Evolutionary conservation across 2,797 vertebrate genomes (phyloP).

Genomic region (Danio kyathit): DNA sequence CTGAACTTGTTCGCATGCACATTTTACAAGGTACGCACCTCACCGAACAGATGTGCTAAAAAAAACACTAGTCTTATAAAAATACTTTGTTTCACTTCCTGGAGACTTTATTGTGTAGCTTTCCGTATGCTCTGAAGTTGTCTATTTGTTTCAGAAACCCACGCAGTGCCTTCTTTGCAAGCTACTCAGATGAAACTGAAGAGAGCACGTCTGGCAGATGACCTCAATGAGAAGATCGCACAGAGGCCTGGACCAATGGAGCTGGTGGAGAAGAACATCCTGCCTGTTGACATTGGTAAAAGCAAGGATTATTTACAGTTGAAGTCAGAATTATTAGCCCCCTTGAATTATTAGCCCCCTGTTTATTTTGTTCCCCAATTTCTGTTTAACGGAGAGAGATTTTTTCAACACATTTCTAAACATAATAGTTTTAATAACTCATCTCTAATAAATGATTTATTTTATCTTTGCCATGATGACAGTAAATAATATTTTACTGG

Average conservation of each 20-base stretch:
- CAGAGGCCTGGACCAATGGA: conserved; percentile 96
- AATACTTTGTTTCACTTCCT: conserved; percentile 1
- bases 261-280: conserved; percentile 96
- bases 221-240: conserved; percentile 94
- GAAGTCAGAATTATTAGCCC: no score
- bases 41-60: conserved; percentile 32
- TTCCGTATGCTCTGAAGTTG: not conserved
- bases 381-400: no score
- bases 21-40: conserved; percentile 90
- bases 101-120: not conserved
- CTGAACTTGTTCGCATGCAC: conserved; percentile 96
- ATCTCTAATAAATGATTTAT: no score
- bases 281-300: conserved; percentile 90
- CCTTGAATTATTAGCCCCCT: no score
- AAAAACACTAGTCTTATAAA: not conserved
- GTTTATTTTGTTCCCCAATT: no score
- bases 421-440: no score
- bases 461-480: no score
- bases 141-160: conserved; percentile 83
- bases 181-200: conserved; percentile 97
- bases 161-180: conserved; percentile 91
- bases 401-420: no score
- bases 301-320: conserved; percentile 19
- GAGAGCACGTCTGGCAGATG: conserved; percentile 90
- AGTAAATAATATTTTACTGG: no score